Conservation (phyloP, 2,113 vertebrate genomes). For the Amblyopsis rosae region DNA sequence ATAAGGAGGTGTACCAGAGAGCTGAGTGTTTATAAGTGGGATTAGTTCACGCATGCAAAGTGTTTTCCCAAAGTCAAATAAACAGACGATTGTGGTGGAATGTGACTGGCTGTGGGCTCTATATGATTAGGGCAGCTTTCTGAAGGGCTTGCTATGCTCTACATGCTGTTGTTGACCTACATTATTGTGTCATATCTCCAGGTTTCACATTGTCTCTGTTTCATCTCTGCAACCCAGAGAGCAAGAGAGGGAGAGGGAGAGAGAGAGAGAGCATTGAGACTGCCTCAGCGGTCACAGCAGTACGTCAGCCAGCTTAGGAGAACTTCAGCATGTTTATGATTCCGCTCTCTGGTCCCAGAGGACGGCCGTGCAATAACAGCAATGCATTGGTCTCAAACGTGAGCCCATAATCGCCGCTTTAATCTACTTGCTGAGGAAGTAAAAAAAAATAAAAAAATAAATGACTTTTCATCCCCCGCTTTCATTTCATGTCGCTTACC, state of each 20-base stretch:
- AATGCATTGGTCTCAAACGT: background rate
- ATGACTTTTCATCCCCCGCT: constrained; percentile 11
- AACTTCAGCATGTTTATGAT: constrained; percentile 43
- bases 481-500: constrained; percentile 13
- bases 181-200: constrained; percentile 50
- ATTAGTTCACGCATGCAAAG: constrained; percentile 62
- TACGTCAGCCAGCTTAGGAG: constrained; percentile 1
- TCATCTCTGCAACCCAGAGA: constrained; percentile 8
- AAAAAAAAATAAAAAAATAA: background rate
- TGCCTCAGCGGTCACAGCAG: constrained; percentile 24
- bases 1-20: constrained; percentile 20
- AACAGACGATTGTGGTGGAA: constrained; percentile 68
- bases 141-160: constrained; percentile 30
- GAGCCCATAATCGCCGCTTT: constrained; percentile 32
- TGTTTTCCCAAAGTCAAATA: constrained; percentile 60
- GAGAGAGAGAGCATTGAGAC: constrained; percentile 27
- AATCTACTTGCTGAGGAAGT: constrained; percentile 30
- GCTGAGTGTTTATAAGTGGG: constrained; percentile 46
- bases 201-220: constrained; percentile 31
- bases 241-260: background rate
- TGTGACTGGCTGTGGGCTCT: constrained; percentile 43
- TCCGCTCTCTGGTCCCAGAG: constrained; percentile 14
- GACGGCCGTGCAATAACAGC: background rate
- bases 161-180: constrained; percentile 58
- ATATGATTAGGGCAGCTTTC: constrained; percentile 57